Percentiles rank a stretch among this genome's conserved stretches.
Evolutionary conservation across 2,888 invertebrate genomes (phyloP).

Genomic region (Scelioninae gen. 2): DNA sequence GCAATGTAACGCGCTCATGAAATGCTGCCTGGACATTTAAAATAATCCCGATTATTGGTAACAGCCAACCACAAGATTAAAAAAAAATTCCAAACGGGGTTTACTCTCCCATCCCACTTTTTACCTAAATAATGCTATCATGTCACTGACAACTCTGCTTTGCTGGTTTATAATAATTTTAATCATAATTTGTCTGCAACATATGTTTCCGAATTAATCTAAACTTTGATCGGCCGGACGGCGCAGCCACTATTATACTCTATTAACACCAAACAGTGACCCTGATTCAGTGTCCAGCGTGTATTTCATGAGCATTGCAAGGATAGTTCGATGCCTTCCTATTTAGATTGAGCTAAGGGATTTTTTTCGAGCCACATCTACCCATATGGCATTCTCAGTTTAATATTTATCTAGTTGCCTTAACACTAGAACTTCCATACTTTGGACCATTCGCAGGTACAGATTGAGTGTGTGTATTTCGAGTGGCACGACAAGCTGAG

Average conservation of each 20-base stretch:
- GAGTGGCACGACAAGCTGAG: constrained; percentile 72
- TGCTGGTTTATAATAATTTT: too few relatives aligned
- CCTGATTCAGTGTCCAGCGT: constrained; percentile 48
- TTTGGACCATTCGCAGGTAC: constrained; percentile 74
- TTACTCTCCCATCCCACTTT: neutral
- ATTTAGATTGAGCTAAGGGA: constrained; percentile 64
- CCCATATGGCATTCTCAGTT: constrained; percentile 62
- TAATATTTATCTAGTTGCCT: constrained; percentile 63
- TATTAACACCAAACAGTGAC: constrained; percentile 21
- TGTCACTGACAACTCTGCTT: neutral
- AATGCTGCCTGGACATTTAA: constrained; percentile 59
- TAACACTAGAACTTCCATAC: constrained; percentile 73
- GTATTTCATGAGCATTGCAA: constrained; percentile 67
- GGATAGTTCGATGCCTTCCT: constrained; percentile 64
- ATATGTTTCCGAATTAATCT: too few relatives aligned
- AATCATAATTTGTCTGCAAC: too few relatives aligned
- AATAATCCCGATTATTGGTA: constrained; percentile 49
- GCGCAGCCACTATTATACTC: constrained; percentile 8
- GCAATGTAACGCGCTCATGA: constrained; percentile 59
- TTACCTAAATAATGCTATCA: neutral
- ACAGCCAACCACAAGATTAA: constrained; percentile 19
- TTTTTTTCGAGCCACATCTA: constrained; percentile 52
- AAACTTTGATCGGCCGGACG: constrained; percentile 19
- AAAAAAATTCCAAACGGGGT: constrained; percentile 31
- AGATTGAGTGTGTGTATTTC: constrained; percentile 75